Evolutionary conservation across 2,797 vertebrate genomes (phyloP), one percentile per base, ranked within the genome.

Genomic region (Protosalanx chinensis): DNA sequence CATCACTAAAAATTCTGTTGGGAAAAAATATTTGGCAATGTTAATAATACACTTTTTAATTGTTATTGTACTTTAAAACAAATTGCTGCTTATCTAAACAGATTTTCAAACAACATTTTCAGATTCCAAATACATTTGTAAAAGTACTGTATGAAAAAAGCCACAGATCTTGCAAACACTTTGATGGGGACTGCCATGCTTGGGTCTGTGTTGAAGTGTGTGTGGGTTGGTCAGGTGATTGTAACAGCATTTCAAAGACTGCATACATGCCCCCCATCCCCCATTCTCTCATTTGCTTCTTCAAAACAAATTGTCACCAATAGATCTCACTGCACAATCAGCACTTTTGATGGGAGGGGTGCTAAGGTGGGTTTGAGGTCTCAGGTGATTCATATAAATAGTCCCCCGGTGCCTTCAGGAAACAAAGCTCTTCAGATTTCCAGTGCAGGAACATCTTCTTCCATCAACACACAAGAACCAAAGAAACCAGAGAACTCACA

Each of bases 301-400:
- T 63, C 57, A 56, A 56, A n/a, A 16, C 41, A 74, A 73, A 73
- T 73, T 74, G 69, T 77, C 75, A 79, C 64, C 75, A 72, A 68
- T 53, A 76, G 32, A 77, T 68, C 61, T 70, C 69, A 67, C 71
- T 66, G 72, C 72, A 72, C 72, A 73, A 72, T 76, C 71, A 73
- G 73, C 77, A 80, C 71, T 78, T 65, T 72, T 72, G 62, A 67
- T 59, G 63, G 67, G 76, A 37, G 58, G 71, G 64, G 68, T 79
- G 64, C 71, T 63, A 56, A 32, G 71, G 77, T 78, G 68, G 74
- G 76, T 71, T 41, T 63, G 72, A 53, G 68, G 13, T 66, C 76
- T 79, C 74, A 82, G 80, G 78, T 84, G 83, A 80, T 84, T 83
- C 53, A 73, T 85, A 90, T 91, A 90, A 83, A 87, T 85, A 84